phyloP scores from a whole-genome alignment of 53 echinoderm and acorn worm species.

The Paracentrotus lividus region DNA sequence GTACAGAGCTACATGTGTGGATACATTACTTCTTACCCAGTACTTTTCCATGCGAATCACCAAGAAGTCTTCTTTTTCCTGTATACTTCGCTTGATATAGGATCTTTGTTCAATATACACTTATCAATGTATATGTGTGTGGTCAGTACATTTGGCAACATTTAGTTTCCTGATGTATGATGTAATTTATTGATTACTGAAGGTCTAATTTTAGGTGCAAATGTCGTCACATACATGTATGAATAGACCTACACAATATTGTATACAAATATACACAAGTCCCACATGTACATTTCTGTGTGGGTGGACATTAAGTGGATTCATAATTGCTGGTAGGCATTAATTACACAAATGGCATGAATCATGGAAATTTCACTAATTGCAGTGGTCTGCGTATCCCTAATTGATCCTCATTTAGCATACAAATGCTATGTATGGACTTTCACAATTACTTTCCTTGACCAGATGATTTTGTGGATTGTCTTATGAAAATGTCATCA shows the following conservation, averaged over 20 bases:
- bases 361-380: neutral
- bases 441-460: neutral
- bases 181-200: neutral
- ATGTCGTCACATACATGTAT: neutral
- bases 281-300: neutral
- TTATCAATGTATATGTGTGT: too few species aligned
- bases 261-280: neutral
- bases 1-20: neutral
- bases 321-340: neutral
- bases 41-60: slow-evolving; percentile 38
- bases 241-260: neutral
- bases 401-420: neutral
- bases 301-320: neutral
- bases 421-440: neutral
- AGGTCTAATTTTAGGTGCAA: neutral
- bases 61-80: neutral
- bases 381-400: neutral
- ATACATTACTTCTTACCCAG: neutral
- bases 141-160: neutral
- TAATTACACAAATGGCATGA: neutral
- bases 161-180: neutral
- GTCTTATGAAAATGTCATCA: neutral
- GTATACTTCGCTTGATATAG: neutral
- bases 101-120: neutral
- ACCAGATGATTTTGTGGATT: neutral